Evolutionary conservation across 2,888 invertebrate genomes (phyloP).

Genomic region (Zele albiditarsus): DNA sequence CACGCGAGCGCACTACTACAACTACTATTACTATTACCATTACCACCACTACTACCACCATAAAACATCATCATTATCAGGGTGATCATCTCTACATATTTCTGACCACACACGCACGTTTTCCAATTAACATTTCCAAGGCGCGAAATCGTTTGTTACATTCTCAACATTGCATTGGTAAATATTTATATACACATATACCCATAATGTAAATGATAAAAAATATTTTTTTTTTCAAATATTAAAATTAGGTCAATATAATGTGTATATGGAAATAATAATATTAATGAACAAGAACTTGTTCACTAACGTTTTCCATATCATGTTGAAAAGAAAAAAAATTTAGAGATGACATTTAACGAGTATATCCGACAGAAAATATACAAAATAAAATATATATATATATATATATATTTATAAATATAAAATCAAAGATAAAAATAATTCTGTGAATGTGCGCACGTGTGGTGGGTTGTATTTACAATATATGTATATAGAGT

Average conservation of each 20-base stretch:
- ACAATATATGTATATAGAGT: background rate
- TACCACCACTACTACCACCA: background rate
- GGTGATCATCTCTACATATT: constrained; percentile 42
- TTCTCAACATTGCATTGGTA: background rate
- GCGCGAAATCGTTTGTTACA: constrained; percentile 32
- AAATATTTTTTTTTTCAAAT: background rate
- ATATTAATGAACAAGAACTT: background rate
- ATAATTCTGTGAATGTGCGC: background rate
- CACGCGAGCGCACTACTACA: constrained; percentile 17
- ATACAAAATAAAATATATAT: background rate
- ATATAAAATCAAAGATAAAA: background rate
- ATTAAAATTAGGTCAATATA: background rate
- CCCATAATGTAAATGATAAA: background rate
- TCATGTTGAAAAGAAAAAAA: background rate
- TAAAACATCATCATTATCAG: constrained; percentile 13
- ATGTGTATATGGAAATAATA: background rate
- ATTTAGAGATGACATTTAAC: constrained; percentile 6
- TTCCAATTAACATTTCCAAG: constrained; percentile 57
- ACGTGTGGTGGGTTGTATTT: background rate
- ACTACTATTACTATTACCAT: too few relatives aligned
- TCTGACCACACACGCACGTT: constrained; percentile 57
- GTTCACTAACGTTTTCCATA: background rate
- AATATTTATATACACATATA: background rate
- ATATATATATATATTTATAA: background rate
- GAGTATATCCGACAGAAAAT: background rate